A percentile compares a stretch with the other conserved stretches of the same genome.
Evolutionary conservation across 2,797 vertebrate species (phyloP).

Genomic region (Meda fulgida): DNA sequence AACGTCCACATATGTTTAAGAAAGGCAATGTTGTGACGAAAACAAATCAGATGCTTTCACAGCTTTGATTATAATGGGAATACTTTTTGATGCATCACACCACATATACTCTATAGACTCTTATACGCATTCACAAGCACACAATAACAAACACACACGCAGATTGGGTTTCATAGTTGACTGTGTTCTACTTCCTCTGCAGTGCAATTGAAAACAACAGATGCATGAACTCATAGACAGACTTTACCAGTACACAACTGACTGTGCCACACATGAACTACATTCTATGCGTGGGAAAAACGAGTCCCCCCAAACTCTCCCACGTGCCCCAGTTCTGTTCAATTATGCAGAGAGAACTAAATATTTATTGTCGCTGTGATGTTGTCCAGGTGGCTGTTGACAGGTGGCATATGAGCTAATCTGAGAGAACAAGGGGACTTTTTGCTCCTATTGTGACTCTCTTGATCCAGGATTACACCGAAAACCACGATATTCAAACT

Average conservation of each 20-base stretch:
- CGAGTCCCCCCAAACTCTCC: constrained; percentile 11
- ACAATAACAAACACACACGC: neutral
- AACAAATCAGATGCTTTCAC: neutral
- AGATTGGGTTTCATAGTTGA: constrained; percentile 5
- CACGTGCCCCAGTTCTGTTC: constrained; percentile 30
- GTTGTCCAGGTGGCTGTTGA: constrained; percentile 41
- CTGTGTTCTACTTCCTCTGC: neutral
- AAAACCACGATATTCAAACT: constrained; percentile 77
- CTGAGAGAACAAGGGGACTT: constrained; percentile 49
- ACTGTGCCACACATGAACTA: constrained; percentile 11
- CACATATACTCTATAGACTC: neutral
- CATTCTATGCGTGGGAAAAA: neutral
- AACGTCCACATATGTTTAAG: neutral
- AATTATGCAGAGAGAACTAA: constrained; percentile 21
- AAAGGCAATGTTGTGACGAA: neutral
- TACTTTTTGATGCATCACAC: neutral
- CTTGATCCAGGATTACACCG: constrained; percentile 83
- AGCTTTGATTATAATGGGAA: neutral
- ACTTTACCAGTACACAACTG: neutral
- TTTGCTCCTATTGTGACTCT: constrained; percentile 73
- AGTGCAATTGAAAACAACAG: constrained; percentile 16
- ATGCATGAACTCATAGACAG: constrained; percentile 1
- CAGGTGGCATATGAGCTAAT: constrained; percentile 60
- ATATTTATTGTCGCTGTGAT: constrained; percentile 16
- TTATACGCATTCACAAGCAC: neutral